Evolutionary conservation across 2,797 vertebrate genomes (phyloP).

Genomic region (Eleutherodactylus coqui): DNA sequence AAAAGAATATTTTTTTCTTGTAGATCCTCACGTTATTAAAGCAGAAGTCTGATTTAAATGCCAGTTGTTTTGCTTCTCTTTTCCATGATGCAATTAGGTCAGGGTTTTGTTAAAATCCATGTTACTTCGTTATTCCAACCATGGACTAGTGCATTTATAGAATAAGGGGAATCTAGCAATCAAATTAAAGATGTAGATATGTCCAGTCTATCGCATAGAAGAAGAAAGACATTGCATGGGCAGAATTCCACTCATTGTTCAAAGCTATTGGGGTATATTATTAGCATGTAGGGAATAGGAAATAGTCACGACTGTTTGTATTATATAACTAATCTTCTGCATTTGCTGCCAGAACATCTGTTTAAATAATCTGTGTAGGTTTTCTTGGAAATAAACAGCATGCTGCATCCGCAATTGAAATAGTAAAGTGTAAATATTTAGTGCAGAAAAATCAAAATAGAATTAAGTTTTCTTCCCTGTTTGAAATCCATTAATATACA

Average conservation of each 20-base stretch:
- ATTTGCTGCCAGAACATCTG: slow-evolving; percentile 50
- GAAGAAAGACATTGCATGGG: not conserved
- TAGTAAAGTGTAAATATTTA: slow-evolving; percentile 36
- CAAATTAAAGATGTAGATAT: not conserved
- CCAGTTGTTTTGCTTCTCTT: not conserved
- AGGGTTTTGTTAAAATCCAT: not conserved
- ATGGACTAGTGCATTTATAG: not conserved
- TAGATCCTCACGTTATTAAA: not conserved
- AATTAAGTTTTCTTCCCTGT: not conserved
- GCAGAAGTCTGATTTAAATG: not conserved
- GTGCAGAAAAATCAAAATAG: slow-evolving; percentile 21
- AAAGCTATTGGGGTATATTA: not conserved
- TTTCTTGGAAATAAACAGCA: slow-evolving; percentile 46
- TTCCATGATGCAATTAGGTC: not conserved
- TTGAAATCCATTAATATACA: not conserved
- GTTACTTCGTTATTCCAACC: not conserved
- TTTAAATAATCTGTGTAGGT: slow-evolving; percentile 55
- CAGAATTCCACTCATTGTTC: not conserved
- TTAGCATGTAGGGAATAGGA: slow-evolving; percentile 5
- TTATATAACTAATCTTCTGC: slow-evolving; percentile 41
- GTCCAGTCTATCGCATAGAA: not conserved
- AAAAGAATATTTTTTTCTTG: too few species aligned
- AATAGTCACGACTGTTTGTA: slow-evolving; percentile 22
- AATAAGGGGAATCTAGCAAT: not conserved
- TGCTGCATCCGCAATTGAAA: slow-evolving; percentile 35